Conservation (phyloP, 2,113 vertebrate species). For the Diadophis punctatus region DNA sequence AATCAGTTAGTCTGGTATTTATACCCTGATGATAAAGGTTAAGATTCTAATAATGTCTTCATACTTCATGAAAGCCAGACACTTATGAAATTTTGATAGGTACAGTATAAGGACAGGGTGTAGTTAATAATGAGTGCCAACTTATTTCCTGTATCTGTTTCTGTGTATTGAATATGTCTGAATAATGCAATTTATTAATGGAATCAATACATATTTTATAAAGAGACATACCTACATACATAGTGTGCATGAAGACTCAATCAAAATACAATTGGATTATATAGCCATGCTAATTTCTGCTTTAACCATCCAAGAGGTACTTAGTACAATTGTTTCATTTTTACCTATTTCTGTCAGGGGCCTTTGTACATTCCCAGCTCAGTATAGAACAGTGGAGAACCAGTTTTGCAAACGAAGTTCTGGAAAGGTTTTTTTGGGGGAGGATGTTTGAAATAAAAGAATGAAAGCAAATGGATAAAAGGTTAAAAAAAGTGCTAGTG, state of each 20-base stretch:
- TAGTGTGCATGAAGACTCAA: not conserved
- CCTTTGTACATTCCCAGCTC: not conserved
- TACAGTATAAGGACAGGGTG: not conserved
- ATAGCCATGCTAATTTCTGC: not conserved
- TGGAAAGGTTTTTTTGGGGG: not conserved
- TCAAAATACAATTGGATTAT: not conserved
- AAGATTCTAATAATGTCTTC: not conserved
- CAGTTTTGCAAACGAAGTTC: not conserved
- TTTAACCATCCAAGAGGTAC: not conserved
- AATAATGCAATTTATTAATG: not conserved
- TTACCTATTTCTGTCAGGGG: not conserved
- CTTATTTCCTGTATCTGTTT: not conserved
- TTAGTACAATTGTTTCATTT: not conserved
- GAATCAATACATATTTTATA: not conserved
- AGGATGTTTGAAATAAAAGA: not conserved
- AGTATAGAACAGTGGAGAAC: not conserved
- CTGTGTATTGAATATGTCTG: not conserved
- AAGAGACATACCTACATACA: not conserved
- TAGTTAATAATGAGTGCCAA: not conserved
- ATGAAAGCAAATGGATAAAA: not conserved
- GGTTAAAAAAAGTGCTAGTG: not conserved
- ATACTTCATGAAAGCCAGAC: constrained; percentile 7
- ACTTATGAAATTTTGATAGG: constrained; percentile 44
- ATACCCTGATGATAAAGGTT: constrained; percentile 12
- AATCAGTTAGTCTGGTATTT: not conserved